Conservation (phyloP, 37 sponge, comb jelly and placozoan species). For the Agelas oroides region DNA sequence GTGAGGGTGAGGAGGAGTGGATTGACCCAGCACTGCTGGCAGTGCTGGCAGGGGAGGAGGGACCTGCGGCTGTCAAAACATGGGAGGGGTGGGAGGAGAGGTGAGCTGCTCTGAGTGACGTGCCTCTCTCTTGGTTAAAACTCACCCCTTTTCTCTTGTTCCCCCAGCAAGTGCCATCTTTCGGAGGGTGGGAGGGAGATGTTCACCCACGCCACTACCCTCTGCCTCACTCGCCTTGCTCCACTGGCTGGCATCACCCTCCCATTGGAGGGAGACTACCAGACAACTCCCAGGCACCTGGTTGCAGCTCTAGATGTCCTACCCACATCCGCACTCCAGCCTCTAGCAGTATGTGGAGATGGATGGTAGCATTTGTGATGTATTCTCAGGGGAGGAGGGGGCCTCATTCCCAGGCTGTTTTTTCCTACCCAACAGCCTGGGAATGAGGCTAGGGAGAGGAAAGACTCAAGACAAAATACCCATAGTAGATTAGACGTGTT, state of each 20-base stretch:
- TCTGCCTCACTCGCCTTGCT: not conserved
- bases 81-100: not conserved
- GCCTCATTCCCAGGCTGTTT: no score
- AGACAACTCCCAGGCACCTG: not conserved
- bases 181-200: not conserved
- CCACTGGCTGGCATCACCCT: not conserved
- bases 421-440: no score
- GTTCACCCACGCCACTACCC: constrained; percentile 4
- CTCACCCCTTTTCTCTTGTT: not conserved
- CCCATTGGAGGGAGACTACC: not conserved
- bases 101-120: not conserved
- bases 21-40: not conserved
- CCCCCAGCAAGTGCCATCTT: not conserved
- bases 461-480: no score
- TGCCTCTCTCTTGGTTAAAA: not conserved
- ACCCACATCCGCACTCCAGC: not conserved
- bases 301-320: not conserved
- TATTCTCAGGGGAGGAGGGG: no score
- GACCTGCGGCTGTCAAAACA: not conserved
- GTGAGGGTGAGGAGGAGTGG: constrained; percentile 3
- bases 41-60: not conserved
- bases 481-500: no score
- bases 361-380: not conserved
- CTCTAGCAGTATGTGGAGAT: not conserved
- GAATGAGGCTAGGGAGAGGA: no score